A percentile compares a stretch with the other conserved stretches of the same genome.
These are phyloP conservation scores for Trypoxylon attenuatum DNA, from an alignment of 2,888 invertebrate species.

Conservation along the genomic window DNA sequence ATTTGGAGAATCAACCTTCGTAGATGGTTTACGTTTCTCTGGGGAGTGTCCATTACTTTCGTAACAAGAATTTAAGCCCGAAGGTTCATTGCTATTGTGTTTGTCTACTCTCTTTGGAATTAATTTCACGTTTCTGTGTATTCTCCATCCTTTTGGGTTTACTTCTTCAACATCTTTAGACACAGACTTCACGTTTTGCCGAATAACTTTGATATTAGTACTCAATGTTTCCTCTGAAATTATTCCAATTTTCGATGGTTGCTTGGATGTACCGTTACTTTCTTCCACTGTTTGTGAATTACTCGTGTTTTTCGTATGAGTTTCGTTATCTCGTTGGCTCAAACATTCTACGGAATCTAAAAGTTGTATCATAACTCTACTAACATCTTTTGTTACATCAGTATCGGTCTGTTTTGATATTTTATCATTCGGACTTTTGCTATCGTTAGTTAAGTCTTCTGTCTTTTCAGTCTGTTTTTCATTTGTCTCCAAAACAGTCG, in stretches of 20 bases:
- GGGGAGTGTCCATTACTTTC: constrained; percentile 3
- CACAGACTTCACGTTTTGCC: constrained; percentile 15
- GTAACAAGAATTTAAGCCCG: constrained; percentile 26
- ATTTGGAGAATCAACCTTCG: background rate
- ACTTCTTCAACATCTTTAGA: constrained; percentile 22
- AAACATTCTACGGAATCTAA: constrained; percentile 17
- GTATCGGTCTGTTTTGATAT: background rate
- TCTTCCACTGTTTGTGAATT: background rate
- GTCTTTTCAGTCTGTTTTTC: background rate
- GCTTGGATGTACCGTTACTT: constrained; percentile 26
- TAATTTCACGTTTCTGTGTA: constrained; percentile 69
- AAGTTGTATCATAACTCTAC: constrained; percentile 27
- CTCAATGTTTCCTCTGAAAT: constrained; percentile 67
- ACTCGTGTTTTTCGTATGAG: background rate
- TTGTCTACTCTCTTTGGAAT: constrained; percentile 67
- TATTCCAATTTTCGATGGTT: constrained; percentile 58
- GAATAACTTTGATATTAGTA: constrained; percentile 62
- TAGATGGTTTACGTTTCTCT: constrained; percentile 19
- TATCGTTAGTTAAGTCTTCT: background rate
- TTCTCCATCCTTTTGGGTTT: constrained; percentile 66
- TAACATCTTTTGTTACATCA: constrained; percentile 12
- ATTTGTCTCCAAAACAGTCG: too few species aligned
- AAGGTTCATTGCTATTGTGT: constrained; percentile 30
- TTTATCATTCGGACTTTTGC: background rate
- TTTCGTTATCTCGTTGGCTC: background rate